Percentiles rank a stretch among this genome's conserved stretches.
Evolutionary conservation across 2,888 invertebrate genomes (phyloP).

Genomic region (Frankliniella fusca): DNA sequence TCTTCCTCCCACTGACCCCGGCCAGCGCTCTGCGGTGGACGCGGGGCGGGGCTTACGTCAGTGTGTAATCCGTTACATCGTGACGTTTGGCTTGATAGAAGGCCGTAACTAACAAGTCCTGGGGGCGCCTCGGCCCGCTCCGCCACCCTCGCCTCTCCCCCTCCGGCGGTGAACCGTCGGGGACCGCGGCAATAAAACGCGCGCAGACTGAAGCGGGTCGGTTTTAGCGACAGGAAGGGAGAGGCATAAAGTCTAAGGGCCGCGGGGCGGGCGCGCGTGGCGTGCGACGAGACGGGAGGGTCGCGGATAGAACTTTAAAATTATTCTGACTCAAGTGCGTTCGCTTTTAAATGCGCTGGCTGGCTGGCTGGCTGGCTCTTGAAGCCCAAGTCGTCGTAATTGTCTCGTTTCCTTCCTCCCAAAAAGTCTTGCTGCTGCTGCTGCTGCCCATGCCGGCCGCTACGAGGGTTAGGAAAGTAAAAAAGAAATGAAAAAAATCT

Average conservation of each 20-base stretch:
- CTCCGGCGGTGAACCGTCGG: neutral
- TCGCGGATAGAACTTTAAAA: slow-evolving; percentile 9
- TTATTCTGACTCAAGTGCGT: slow-evolving; percentile 22
- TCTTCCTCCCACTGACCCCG: neutral
- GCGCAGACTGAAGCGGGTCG: slow-evolving; percentile 8
- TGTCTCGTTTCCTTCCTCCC: slow-evolving; percentile 24
- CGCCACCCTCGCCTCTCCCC: neutral
- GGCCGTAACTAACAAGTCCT: neutral
- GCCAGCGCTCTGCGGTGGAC: neutral
- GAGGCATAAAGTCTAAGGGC: neutral
- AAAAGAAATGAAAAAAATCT: neutral
- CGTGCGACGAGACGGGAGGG: neutral
- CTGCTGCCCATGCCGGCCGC: neutral
- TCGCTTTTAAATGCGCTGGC: slow-evolving; percentile 1
- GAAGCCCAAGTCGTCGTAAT: slow-evolving; percentile 17
- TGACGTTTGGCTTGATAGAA: slow-evolving; percentile 1
- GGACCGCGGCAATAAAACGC: slow-evolving; percentile 5
- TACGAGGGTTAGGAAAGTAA: neutral
- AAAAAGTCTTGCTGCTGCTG: neutral
- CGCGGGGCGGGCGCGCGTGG: neutral
- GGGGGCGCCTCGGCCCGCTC: too few relatives aligned
- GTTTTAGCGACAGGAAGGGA: slow-evolving; percentile 7
- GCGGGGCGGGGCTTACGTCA: neutral
- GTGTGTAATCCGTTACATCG: neutral
- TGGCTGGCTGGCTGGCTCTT: neutral